Base-by-base conservation (phyloP, 2,888 invertebrate species). In the Galeruca laticollis region DNA sequence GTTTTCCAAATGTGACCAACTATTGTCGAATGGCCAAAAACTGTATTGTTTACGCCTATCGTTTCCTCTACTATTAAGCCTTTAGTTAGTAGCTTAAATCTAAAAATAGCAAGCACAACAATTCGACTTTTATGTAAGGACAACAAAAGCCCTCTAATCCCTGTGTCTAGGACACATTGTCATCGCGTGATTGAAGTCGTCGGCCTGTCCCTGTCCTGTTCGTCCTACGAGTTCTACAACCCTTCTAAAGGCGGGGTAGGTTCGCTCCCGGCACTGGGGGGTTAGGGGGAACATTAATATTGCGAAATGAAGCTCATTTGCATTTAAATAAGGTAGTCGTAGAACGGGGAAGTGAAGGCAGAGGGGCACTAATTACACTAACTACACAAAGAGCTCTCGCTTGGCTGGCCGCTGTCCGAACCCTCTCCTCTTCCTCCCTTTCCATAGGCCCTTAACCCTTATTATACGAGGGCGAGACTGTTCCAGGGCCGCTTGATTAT, bases 261-360 rank as follows among this genome's bases (percentile, higher is more conserved):
- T 77, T 51, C 66, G 59, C 66, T 31, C 51, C 59, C 77, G 72
- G 76, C 73, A 73, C 75, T 71, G 76, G 76, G 76, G 79, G 76
- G 80, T 76, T 71, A 75, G 78, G 89, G 89, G 89, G 88, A 91
- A 91, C 92, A 93, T 93, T 92, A 92, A 92, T 92, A 92, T 92
- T 90, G 91, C 90, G 92, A 92, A 92, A 93, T 92, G 92, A 93
- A 93, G 92, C 93, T 93, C 92, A 93, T 93, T 93, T 93, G 91
- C 92, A 93, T 93, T 92, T 93, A 93, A 93, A 93, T 93, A 93
- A 93, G 92, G 92, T 86, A 85, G 84, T 85, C 83, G 80, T 60
- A 31, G 77, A 76, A 74, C 76, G 73, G 78, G 78, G 80, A 77
- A 77, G 77, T 76, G 78, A 77, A 76, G 81, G 73, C 73, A 74